phyloP scores from a whole-genome alignment of 2,113 vertebrate genomes.

The Daboia siamensis region DNA sequence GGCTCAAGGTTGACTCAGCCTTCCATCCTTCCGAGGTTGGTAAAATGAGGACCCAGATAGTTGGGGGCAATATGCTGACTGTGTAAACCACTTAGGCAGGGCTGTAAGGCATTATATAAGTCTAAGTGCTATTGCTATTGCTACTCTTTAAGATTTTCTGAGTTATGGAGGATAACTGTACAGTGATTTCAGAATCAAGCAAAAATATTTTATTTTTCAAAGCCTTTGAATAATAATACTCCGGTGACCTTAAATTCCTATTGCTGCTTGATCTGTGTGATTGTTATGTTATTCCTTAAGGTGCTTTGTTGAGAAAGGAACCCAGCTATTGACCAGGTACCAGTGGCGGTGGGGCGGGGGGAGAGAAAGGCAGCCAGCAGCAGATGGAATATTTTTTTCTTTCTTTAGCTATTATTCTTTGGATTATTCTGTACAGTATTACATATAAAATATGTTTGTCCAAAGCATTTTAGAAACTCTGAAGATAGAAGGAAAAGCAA shows the following conservation, averaged over 20 bases:
- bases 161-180: not conserved
- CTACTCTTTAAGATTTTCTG: not conserved
- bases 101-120: no score
- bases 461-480: conserved; percentile 77
- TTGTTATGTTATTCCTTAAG: not conserved
- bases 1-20: no score
- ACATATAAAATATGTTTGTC: conserved; percentile 7
- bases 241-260: not conserved
- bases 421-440: not conserved
- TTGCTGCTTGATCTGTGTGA: not conserved
- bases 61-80: no score
- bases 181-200: no score
- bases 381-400: not conserved
- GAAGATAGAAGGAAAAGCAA: conserved; percentile 81
- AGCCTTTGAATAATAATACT: not conserved
- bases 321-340: not conserved
- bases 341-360: not conserved
- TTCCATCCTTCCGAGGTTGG: no score
- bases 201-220: not conserved
- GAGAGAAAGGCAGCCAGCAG: not conserved
- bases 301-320: not conserved
- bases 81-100: no score
- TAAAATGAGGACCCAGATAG: no score
- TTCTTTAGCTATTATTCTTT: not conserved
- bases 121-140: no score